Conservation (phyloP, 2,797 vertebrate species). For the Chiloscyllium punctatum region DNA sequence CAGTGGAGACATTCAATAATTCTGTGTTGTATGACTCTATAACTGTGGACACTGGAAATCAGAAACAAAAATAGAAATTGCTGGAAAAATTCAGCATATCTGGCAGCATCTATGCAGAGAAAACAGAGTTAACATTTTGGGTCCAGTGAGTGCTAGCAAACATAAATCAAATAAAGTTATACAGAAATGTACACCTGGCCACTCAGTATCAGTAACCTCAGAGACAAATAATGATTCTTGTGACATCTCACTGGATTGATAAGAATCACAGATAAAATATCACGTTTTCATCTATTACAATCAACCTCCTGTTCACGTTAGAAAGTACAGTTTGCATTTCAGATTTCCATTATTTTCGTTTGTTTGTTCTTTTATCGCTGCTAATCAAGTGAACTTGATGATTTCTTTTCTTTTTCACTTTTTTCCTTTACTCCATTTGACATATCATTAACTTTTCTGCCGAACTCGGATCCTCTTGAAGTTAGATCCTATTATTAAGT, state of each 20-base stretch:
- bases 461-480: not conserved
- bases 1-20: too few species aligned
- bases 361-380: not conserved
- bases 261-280: not conserved
- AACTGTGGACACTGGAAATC: too few species aligned
- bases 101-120: too few species aligned
- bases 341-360: not conserved
- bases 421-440: not conserved
- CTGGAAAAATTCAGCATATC: too few species aligned
- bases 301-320: not conserved
- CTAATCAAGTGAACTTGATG: not conserved
- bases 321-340: not conserved
- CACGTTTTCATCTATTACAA: not conserved
- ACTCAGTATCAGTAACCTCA: not conserved
- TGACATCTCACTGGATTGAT: not conserved
- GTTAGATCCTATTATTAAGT: slow-evolving; percentile 11
- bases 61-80: too few species aligned
- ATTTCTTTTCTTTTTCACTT: not conserved
- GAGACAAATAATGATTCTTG: not conserved
- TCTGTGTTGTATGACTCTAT: too few species aligned
- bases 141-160: not conserved
- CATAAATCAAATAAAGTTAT: not conserved
- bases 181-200: not conserved
- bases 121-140: too few species aligned
- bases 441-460: not conserved